These are phyloP conservation scores for Speoplatyrhinus poulsoni DNA, from an alignment of 2,113 vertebrate genomes.

Conservation along the genomic window DNA sequence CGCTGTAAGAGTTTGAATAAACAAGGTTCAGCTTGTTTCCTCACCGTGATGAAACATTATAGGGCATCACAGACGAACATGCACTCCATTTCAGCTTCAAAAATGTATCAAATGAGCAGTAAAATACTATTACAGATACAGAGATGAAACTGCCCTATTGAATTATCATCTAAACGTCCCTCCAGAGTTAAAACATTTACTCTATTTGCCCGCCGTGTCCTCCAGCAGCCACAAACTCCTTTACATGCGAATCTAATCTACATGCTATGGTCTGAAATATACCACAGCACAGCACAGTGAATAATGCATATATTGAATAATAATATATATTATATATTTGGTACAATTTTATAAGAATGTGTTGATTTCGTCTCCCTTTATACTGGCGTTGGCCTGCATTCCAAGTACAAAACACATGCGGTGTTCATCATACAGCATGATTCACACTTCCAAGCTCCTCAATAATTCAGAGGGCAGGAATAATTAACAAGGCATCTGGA, in stretches of 20 bases:
- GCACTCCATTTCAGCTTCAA: not conserved
- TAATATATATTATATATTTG: no score
- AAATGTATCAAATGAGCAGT: constrained; percentile 21
- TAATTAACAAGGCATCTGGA: constrained; percentile 64
- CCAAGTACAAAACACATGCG: constrained; percentile 18
- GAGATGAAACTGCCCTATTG: constrained; percentile 27
- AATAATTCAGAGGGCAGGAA: constrained; percentile 68
- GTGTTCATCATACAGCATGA: constrained; percentile 48
- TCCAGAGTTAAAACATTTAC: constrained; percentile 2
- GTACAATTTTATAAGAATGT: no score
- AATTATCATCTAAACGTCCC: constrained; percentile 16
- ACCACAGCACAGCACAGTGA: no score
- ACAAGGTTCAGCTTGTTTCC: constrained; percentile 32
- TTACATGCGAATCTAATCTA: not conserved
- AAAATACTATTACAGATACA: constrained; percentile 5
- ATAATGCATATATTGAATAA: no score
- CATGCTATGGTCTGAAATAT: no score
- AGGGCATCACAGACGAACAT: not conserved
- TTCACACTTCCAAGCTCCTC: constrained; percentile 63
- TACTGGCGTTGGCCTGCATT: no score
- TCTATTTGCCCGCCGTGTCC: constrained; percentile 2
- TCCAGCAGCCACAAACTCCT: constrained; percentile 3
- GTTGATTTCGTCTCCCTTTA: no score
- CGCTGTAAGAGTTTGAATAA: not conserved
- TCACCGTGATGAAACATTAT: not conserved